Evolutionary conservation across 2,113 vertebrate genomes (phyloP), one percentile per base, ranked within the genome.

Genomic region (Blennius ocellaris): DNA sequence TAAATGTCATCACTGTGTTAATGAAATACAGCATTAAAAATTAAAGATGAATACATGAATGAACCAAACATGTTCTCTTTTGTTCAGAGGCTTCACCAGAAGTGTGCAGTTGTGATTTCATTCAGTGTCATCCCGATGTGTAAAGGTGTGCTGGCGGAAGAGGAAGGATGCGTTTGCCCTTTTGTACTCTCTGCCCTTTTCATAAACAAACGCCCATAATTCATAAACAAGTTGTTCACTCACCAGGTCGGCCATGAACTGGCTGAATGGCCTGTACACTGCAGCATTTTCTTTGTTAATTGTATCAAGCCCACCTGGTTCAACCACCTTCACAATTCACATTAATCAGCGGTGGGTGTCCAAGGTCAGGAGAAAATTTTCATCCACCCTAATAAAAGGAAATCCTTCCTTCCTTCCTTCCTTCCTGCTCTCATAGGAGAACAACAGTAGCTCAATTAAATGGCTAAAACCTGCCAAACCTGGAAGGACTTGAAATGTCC

Each of bases 101-200:
- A 30, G 21, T 30, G 21, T 30, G 14, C 30, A 43, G 48, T 7
- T 65, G 40, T 10, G 41, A 51, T 45, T 47, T 56, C 39, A 76
- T 51, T 78, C 40, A 16, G 17, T 64, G 16, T 57, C 0, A 1
- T 17, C 21, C 60, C 39, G 52, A 57, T 30, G 39, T 68, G 9
- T 11, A 36, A 30, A 55, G 7, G 56, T 47, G 62, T 56, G 50
- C 36, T 15, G 45, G 49, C 57, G 44, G 69, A 68, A 12, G 50
- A 3, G 30, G 43, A 6, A 1, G 12, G 37, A 30, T 11, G 56
- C 44, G 15, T 71, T 48, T 77, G 76, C 76, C 78, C 70, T 82
- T 80, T 82, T 47, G 60, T 66, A 79, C 63, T 51, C 8, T 21
- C 69, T 72, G 71, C 59, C 64, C 80, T 85, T 85, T 83, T 70